These are phyloP conservation scores for Felis chaus DNA, from an alignment of 2,113 vertebrate genomes.

Conservation along the genomic window DNA sequence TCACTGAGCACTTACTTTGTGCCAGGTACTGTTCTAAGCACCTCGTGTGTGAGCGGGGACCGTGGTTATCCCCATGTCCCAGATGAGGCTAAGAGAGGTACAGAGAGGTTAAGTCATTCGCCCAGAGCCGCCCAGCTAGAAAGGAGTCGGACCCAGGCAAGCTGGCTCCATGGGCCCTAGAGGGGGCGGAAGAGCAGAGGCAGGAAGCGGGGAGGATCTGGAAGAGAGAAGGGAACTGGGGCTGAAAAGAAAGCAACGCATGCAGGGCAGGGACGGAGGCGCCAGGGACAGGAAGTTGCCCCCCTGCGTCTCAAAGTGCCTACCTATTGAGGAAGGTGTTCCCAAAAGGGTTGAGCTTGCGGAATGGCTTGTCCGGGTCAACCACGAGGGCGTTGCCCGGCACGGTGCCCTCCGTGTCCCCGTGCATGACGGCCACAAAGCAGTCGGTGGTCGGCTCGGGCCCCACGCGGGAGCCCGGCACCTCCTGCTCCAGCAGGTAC, in stretches of 20 bases:
- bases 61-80: neutral
- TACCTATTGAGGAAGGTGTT: constrained; percentile 96
- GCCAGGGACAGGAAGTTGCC: neutral
- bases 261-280: neutral
- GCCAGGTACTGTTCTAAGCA: neutral
- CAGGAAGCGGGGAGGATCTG: neutral
- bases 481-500: constrained; percentile 95
- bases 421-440: constrained; percentile 96
- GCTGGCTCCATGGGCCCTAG: neutral
- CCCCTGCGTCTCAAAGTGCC: fast-evolving
- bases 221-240: neutral
- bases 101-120: neutral
- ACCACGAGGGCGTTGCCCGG: constrained; percentile 95
- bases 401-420: constrained; percentile 88
- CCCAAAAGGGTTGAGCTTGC: constrained; percentile 95
- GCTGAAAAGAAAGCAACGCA: neutral
- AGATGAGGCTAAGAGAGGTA: neutral
- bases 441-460: constrained; percentile 96
- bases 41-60: neutral
- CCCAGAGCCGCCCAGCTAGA: neutral
- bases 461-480: constrained; percentile 93
- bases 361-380: constrained; percentile 95
- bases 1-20: neutral
- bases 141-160: neutral
- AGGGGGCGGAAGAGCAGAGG: neutral